A percentile compares a stretch with the other conserved stretches of the same genome.
phyloP scores from a whole-genome alignment of 2,888 invertebrate genomes.

The Amblyteles armatorius region DNA sequence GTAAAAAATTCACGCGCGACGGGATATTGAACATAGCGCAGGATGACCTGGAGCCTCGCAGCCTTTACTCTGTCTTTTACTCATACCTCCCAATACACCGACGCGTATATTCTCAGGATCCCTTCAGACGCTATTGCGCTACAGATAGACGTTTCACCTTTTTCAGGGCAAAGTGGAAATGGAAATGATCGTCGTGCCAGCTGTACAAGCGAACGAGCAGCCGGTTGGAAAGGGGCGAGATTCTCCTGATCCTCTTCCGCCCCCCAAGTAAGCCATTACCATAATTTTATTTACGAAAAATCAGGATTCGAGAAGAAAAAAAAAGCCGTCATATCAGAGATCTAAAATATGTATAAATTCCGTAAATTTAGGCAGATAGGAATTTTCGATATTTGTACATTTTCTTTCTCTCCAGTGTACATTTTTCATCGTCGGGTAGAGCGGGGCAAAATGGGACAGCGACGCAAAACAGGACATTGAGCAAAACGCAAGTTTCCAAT shows the following conservation, averaged over 20 bases:
- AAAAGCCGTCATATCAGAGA: neutral
- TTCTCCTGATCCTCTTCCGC: conserved; percentile 87
- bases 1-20: conserved; percentile 62
- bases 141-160: conserved; percentile 53
- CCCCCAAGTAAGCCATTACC: conserved; percentile 86
- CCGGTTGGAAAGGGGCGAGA: conserved; percentile 89
- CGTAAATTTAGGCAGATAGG: neutral
- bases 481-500: no score
- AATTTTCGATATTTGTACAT: neutral
- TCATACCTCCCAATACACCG: conserved; percentile 3
- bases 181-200: conserved; percentile 87
- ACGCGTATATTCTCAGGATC: conserved; percentile 1
- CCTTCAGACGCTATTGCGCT: conserved; percentile 1
- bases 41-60: conserved; percentile 17
- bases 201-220: conserved; percentile 86
- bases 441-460: no score
- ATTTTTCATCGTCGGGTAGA: neutral
- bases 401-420: neutral
- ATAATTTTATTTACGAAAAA: neutral
- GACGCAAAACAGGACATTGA: no score
- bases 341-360: neutral
- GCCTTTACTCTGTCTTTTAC: conserved; percentile 30
- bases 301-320: neutral
- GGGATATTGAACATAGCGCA: conserved; percentile 55
- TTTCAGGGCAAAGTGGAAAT: conserved; percentile 90